Base-by-base conservation (phyloP, 2,797 vertebrate genomes). In the Thripadectes ignobilis region DNA sequence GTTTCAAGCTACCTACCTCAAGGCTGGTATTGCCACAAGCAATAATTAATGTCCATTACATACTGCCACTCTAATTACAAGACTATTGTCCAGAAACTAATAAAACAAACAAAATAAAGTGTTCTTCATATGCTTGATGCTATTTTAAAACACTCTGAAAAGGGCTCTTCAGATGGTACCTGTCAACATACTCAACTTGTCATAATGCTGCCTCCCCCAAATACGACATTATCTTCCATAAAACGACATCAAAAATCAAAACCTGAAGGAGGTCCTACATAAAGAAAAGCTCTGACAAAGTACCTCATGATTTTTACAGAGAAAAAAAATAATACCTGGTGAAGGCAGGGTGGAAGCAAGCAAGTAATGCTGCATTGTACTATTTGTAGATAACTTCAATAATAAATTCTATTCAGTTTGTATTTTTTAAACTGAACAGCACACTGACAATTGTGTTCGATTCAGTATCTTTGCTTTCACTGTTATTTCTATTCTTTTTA, bases 181-280 rank as follows among this genome's bases (percentile, higher is more conserved):
- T 73, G 73, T 38, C 55, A 88, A 76, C 24, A 52, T 6, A 49
- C 0, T 51, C 12, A 57, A 34, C 32, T 62, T 89, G 29, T 34
- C 65, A 65, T 58, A 72, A 69, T 10, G 63, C 12, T 85, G 63
- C 24, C 65, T 91, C 67, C 49, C 86, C 14, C 34, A 88, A 84
- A 86, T 11, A 23, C 7, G 67, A 62, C 23, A 51, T 66, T 78
- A 73, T n/a, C n/a, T 81, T 52, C 9, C 14, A 32, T 32, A 69
- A 94, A 94, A 89, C 13, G 7, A 71, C 39, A 79, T 13, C 15
- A 87, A 59, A 91, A 89, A 76, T 29, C 39, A 93, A 88, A 80
- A 49, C 21, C 21, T 73, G 55, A 85, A 88, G 66, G 41, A 69
- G 11, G 8, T 71, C 32, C 32, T 62, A 58, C 3, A 4, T 18